Evolutionary conservation across 2,797 vertebrate species (phyloP), one percentile per base, ranked within the genome.

Genomic region (Champsocephalus esox): DNA sequence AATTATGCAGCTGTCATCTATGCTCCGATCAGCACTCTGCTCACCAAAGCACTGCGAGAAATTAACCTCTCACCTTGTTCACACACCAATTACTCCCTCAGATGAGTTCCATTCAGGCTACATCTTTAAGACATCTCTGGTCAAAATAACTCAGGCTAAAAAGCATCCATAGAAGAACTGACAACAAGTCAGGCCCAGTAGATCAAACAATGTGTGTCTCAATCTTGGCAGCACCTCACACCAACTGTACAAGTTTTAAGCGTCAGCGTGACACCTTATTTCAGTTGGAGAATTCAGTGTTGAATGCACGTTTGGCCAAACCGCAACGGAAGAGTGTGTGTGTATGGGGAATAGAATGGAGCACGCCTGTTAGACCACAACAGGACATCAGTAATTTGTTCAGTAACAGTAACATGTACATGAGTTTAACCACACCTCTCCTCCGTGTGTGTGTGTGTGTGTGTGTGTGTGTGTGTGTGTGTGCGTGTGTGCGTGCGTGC

Each of bases 371-470:
- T 93, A 94, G 89, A 94, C 93, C 93, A 94, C 92, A 93, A 93
- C 88, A 93, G 91, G 91, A 93, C 92, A 93, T 92, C 87, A 91
- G 81, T 94, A 91, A 93, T 93, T 87, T 86, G 90, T 92, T 92
- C 92, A 91, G 87, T 88, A 91, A 92, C 89, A 90, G 92, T 86
- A 75, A 91, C 91, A 91, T 90, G 69, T 85, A 86, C 81, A 86
- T 9, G 80, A 84, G 89, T 91, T 87, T 92, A 93, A 94, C 92
- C 92, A 94, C 93, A 91, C 84, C 89, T 84, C 86, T 85, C 62
- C 59, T 85, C 55, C 66, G 13, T 85, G 57, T 81, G 65, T 79
- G 34, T 34, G 34, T 34, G 34, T 34, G 34, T 34, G 34, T 34
- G 34, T 34, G 34, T 34, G 34, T 34, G 34, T 34, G 34, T 6